Evolutionary conservation across 2,797 vertebrate species (phyloP), one percentile per base, ranked within the genome.

Genomic region (Cyclura pinguis): DNA sequence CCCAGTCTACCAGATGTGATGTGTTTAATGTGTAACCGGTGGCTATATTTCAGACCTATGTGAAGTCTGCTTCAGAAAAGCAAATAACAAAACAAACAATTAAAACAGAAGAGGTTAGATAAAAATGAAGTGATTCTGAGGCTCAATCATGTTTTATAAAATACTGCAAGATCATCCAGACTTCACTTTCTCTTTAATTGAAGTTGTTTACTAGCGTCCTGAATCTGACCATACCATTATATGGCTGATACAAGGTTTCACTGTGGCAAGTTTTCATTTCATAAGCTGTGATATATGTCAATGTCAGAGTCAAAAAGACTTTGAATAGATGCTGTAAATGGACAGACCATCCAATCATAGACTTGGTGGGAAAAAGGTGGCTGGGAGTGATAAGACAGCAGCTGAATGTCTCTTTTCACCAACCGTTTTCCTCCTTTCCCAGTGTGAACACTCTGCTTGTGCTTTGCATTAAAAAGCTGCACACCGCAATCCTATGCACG

Each of bases 381-480:
- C 32, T 10, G 22, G 22, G 32, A 35, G 6, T 42, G 69, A 27
- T 42, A 32, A 22, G 55, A 64, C 59, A 62, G 18, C 55, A 82
- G 32, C 35, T 80, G 38, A 59, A 78, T 47, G 18, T 24, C 57
- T 35, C 52, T 64, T 78, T 62, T 62, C 59, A 88, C 78, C 64
- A 82, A 32, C 20, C 4, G 59, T 73, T 74, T 82, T 47, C 47
- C 77, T 50, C 32, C 59, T 67, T 78, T 47, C 59, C 74, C 52
- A 88, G 24, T 57, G 52, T 24, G 52, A 88, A 81, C 52, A 57
- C 87, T 88, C 62, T 50, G 64, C n/a, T 55, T 29, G 59, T 80
- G 77, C 35, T 81, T 80, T 88, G 86, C 64, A 67, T 69, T 85
- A 82, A 74, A 82, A 27, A 59, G 27, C 38, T 42, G 42, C 32